These are phyloP conservation scores for Bombus fervidus DNA, from an alignment of 1,140 invertebrate species.

Conservation along the genomic window DNA sequence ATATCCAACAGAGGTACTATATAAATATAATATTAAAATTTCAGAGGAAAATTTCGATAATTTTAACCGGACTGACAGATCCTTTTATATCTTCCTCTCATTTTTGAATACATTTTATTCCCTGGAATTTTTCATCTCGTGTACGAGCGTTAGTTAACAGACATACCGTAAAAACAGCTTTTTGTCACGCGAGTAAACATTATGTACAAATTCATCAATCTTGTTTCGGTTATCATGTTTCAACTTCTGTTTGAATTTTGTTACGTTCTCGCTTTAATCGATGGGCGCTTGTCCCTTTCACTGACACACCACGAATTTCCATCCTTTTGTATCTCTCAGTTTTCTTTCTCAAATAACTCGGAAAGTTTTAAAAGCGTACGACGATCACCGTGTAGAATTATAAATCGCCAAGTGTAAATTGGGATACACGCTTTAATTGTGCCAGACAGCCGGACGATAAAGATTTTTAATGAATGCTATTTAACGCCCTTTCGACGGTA, in stretches of 20 bases:
- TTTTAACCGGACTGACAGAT: not conserved
- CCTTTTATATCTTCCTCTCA: not conserved
- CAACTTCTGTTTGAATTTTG: constrained; percentile 2
- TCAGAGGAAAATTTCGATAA: not conserved
- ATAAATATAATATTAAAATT: not conserved
- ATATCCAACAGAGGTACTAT: not conserved
- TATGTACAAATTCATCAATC: not conserved
- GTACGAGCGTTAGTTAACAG: not conserved
- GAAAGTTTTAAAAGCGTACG: not conserved
- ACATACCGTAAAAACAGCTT: not conserved
- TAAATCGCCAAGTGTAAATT: constrained; percentile 7
- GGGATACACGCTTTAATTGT: constrained; percentile 9
- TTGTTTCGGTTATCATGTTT: not conserved
- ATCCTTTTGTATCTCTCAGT: no score
- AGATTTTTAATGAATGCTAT: constrained; percentile 63
- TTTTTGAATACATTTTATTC: not conserved
- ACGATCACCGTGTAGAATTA: not conserved
- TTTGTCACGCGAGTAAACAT: not conserved
- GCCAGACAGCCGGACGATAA: not conserved
- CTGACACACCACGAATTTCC: not conserved
- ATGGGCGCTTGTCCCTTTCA: no score
- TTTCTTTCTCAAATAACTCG: not conserved
- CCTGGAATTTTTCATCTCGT: not conserved
- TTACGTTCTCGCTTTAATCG: not conserved
- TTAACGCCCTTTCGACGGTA: constrained; percentile 60